Evolutionary conservation across 2,797 vertebrate genomes (phyloP).

Genomic region (Novumbra hubbsi): DNA sequence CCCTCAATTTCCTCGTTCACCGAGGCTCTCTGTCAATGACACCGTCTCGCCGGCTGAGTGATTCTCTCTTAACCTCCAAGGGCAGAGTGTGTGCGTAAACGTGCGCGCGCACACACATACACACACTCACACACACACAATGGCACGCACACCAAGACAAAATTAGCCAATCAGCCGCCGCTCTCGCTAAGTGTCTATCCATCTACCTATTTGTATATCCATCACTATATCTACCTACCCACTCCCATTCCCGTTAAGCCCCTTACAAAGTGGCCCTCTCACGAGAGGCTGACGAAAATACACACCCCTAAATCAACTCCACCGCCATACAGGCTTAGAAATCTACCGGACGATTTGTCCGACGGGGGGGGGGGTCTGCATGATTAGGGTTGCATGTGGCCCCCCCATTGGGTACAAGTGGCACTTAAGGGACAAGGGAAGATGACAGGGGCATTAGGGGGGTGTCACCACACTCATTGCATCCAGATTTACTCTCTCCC

Average conservation of each 20-base stretch:
- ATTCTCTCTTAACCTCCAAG: slow-evolving; percentile 60
- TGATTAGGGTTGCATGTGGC: not conserved
- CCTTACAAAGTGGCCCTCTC: not conserved
- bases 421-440: not conserved
- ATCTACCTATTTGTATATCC: not conserved
- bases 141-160: not conserved
- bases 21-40: slow-evolving; percentile 64
- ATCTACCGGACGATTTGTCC: not conserved
- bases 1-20: slow-evolving; percentile 32
- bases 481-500: slow-evolving; percentile 55
- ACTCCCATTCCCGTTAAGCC: not conserved
- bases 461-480: slow-evolving; percentile 29
- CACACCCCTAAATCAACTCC: not conserved
- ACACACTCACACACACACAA: slow-evolving; percentile 5
- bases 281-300: not conserved
- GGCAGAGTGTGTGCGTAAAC: slow-evolving; percentile 49
- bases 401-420: not conserved
- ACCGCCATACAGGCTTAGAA: not conserved
- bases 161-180: not conserved
- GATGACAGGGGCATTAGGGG: slow-evolving; percentile 37
- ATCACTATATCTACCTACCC: not conserved
- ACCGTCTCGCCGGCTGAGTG: slow-evolving; percentile 47
- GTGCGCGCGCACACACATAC: slow-evolving; percentile 42
- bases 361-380: not conserved
- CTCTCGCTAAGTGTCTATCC: not conserved